Percentiles rank a stretch among this genome's conserved stretches.
phyloP scores from a whole-genome alignment of 2,888 invertebrate species.

The Mycalesis mineus region DNA sequence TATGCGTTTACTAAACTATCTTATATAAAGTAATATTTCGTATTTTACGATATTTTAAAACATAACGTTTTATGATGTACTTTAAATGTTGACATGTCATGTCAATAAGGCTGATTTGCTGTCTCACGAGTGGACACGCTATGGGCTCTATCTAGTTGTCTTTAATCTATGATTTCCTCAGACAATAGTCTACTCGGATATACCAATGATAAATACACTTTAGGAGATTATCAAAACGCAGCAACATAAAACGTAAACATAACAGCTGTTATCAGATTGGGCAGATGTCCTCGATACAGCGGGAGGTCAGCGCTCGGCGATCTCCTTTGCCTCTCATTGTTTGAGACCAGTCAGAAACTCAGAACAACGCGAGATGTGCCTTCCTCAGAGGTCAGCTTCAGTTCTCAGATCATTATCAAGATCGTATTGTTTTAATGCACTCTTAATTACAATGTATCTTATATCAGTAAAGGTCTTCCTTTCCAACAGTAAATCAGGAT shows the following conservation, averaged over 20 bases:
- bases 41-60: too few species aligned
- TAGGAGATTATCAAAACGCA: background rate
- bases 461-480: too few species aligned
- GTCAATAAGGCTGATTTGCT: too few species aligned
- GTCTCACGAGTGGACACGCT: too few species aligned
- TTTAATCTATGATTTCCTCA: too few species aligned
- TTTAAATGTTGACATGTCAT: too few species aligned
- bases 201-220: background rate
- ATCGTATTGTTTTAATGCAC: background rate
- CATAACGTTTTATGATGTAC: too few species aligned
- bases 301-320: conserved; percentile 1
- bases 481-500: too few species aligned
- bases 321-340: background rate
- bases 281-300: background rate
- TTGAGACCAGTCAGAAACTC: background rate
- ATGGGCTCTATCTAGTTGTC: too few species aligned
- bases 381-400: background rate
- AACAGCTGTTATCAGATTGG: background rate
- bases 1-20: too few species aligned
- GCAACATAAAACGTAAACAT: background rate
- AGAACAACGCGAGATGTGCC: background rate
- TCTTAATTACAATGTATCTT: background rate
- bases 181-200: too few species aligned
- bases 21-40: too few species aligned
- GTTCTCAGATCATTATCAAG: background rate